Evolutionary conservation across 2,888 invertebrate genomes (phyloP), one percentile per base, ranked within the genome.

Genomic region (Drosophila kanekoi): DNA sequence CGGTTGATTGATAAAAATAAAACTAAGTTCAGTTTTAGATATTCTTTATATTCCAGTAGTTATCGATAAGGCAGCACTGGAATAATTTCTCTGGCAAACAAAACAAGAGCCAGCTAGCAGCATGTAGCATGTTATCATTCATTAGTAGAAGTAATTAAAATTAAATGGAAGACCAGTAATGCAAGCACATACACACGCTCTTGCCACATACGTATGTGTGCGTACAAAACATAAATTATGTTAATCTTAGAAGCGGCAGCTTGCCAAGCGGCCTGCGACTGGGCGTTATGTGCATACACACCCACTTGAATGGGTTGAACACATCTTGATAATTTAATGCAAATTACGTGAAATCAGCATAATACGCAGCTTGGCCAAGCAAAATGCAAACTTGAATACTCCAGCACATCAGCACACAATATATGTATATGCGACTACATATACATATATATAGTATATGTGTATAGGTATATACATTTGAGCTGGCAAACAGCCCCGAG

Each of bases 271-370:
- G 33, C 47, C 38, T 38, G 38, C n/a, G 18, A 8, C 18, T 52
- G 52, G 20, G 11, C 20, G 40, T 35, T 48, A 35, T 11, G 37
- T 11, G 49, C n/a, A 71, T 6, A 37, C 40, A 43, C 28, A 72
- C 72, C 58, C 73, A 62, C 66, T 75, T 67, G 41, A 80, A 72
- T 53, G 72, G 66, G 70, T 66, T 72, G 76, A 66, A 65, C 66
- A 73, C 69, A 77, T 79, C 77, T 77, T 80, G 77, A 78, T 89
- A 83, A 84, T 89, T 89, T 80, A 77, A 87, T 84, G 87, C 78
- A 86, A 89, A 89, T 89, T 87, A 84, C 72, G 70, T 64, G 69
- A 75, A 83, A 84, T 84, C 86, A 84, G 87, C 87, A 87, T 80
- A 89, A 78, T 77, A 72, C 65, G 69, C 56, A 59, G 59, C 49